Base-by-base conservation (phyloP, 30 jellyfish, hydroid and myxozoan species). In the Aurelia sp. region DNA sequence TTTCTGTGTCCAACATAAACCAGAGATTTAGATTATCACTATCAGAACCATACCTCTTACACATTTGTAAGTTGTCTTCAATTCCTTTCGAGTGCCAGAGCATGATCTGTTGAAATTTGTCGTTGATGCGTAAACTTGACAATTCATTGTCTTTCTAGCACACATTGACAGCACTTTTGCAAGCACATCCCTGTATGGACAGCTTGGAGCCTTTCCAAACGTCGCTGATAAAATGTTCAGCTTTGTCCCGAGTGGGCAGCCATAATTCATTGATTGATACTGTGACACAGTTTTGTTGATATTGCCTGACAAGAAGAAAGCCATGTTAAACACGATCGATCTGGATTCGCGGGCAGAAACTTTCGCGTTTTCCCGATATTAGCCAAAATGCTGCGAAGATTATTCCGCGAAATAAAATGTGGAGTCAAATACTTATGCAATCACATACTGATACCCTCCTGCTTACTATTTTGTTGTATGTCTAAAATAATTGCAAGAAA, bases 211-310 rank as follows among this genome's bases (percentile, higher is more conserved):
- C n/a, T 72, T 74, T 19, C 98, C 98, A 80, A 22, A 93, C 41
- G 35, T n/a, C 19, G 92, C 98, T 3, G 81, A 24, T n/a, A 44
- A 48, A 61, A 93, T 72, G 18, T 50, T 44, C 11, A 93, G 47
- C 57, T 63, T 72, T 51, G 92, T 80, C 18, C 93, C 87, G 60
- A 88, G 41, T 10, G 98, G 97, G 79, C 98, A 93, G 31, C 97
- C 97, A 79, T 81, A 50, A 20, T 76, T 70, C 76, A 35, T 58
- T 10, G 83, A 27, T 11, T 70, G 66, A 59, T 82, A 93, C 66
- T 77, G 91, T 52, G 83, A 16, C 33, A 66, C 17, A 53, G 58
- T 67, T 18, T 12, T 21, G 16, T 16, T 44, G 22, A 12, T 51
- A n/a, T 19, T 24, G 6, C 52, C 86, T 48, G 58, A 47, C 20